Evolutionary conservation across 2,113 vertebrate genomes (phyloP).

Genomic region (Willisornis vidua): DNA sequence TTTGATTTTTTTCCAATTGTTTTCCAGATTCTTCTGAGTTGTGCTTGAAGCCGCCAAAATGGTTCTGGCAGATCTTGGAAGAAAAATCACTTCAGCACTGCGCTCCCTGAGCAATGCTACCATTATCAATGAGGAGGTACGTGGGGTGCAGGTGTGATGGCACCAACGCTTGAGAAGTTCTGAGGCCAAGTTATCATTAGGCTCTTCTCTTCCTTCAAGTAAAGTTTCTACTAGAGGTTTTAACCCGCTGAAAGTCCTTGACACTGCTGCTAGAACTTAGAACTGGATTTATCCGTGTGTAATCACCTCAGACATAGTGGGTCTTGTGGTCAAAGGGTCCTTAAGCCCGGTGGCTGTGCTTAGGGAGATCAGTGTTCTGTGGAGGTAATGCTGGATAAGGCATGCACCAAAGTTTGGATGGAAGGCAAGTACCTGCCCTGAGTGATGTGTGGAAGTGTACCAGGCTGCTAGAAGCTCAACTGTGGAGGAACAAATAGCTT

Average conservation of each 20-base stretch:
- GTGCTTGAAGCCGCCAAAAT: conserved; percentile 79
- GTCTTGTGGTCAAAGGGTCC: background rate
- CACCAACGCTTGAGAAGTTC: background rate
- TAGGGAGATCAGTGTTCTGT: accelerated
- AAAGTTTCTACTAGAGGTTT: background rate
- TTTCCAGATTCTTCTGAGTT: conserved; percentile 58
- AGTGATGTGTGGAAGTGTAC: background rate
- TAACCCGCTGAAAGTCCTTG: background rate
- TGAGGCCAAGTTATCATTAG: background rate
- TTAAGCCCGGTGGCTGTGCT: background rate
- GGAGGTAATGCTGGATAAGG: background rate
- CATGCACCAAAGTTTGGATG: background rate
- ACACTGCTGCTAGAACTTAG: background rate
- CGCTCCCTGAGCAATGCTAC: conserved; percentile 98
- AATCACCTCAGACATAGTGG: background rate
- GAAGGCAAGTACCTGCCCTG: background rate
- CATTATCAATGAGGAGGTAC: conserved; percentile 98
- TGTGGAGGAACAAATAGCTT: background rate
- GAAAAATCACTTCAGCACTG: conserved; percentile 97
- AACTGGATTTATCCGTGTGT: background rate
- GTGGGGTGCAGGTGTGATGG: background rate
- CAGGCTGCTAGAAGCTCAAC: background rate
- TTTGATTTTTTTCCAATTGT: background rate
- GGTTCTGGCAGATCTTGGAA: conserved; percentile 96
- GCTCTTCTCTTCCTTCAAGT: background rate